Evolutionary conservation across 2,113 vertebrate genomes (phyloP), one percentile per base, ranked within the genome.

Genomic region (Recurvirostra avosetta): DNA sequence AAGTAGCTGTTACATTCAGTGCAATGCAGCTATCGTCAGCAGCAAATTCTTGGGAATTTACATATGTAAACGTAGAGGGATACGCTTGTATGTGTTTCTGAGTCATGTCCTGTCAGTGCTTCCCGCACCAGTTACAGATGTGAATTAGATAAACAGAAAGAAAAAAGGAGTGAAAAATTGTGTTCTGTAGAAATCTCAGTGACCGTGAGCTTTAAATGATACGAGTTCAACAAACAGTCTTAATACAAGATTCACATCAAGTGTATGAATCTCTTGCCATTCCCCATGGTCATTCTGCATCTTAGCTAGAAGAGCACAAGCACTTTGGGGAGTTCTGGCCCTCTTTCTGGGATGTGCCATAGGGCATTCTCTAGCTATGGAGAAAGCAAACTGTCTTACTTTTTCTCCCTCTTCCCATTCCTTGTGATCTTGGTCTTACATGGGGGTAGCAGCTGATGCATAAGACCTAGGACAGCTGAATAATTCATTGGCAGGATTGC

Each of bases 81-180:
- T 80, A 50, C 0, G 6, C 41, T 90, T 76, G 34, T 79, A n/a
- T 83, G 78, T 86, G 50, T 82, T 86, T 95, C 91, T 97, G 94
- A 97, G 88, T 95, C 88, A 95, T 11, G 47, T 95, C 94, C 83
- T 86, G 91, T 86, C 5, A 19, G 72, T 83, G 92, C 86, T 95
- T 95, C 53, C 79, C 0, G 0, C 50, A 83, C 22, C 38, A 91
- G 83, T 84, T 80, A 83, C 38, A 53, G 47, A 32, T 41, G 22
- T 84, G 59, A 41, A 22, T 77, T 92, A 94, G 45, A 84, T 70
- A 94, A 80, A 68, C 11, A 88, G 15, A 36, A 8, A 32, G 59
- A 45, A 36, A 53, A 58, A 47, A 15, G 0, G 18, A 47, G 9
- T 34, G 45, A 79, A 90, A 85, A 92, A 72, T 27, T 6, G 21